phyloP scores from a whole-genome alignment of 2,888 invertebrate species.

The Dryomyza anilis region DNA sequence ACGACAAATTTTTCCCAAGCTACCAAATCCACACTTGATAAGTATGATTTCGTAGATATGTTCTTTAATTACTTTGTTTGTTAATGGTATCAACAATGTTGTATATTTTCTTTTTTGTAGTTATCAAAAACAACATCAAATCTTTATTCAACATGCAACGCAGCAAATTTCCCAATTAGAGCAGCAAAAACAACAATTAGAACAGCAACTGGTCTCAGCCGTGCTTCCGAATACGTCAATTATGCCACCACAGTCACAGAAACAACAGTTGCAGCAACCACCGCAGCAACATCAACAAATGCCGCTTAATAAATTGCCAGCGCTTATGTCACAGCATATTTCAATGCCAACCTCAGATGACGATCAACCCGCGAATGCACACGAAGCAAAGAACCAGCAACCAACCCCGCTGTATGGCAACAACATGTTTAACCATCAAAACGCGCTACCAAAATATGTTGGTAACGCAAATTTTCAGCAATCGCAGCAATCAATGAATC shows the following conservation, averaged over 20 bases:
- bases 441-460: conserved; percentile 37
- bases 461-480: conserved; percentile 28
- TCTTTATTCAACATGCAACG: conserved; percentile 89
- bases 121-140: conserved; percentile 93
- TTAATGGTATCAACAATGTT: too few species aligned
- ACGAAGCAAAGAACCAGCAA: conserved; percentile 30
- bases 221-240: conserved; percentile 45
- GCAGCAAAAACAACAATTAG: conserved; percentile 73
- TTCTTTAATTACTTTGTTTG: background rate
- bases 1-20: conserved; percentile 78
- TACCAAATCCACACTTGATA: conserved; percentile 83
- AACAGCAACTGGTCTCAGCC: conserved; percentile 55
- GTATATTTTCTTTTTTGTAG: conserved; percentile 58
- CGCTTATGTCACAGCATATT: conserved; percentile 61
- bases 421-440: conserved; percentile 61
- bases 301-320: conserved; percentile 41
- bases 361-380: conserved; percentile 27
- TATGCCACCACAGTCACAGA: conserved; percentile 42
- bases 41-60: conserved; percentile 56
- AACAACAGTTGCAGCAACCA: conserved; percentile 41
- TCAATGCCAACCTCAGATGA: conserved; percentile 50
- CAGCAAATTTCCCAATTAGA: conserved; percentile 86
- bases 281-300: conserved; percentile 32
- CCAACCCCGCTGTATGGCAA: conserved; percentile 49
- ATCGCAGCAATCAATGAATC: conserved; percentile 55